Conservation (phyloP, 1,140 invertebrate genomes). For the Caenorhabditis elegans region WBcel235 BX284606.5:15395501-15396000, state of each 20-base stretch:
- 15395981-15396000: neutral
- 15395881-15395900: conserved; percentile 3
- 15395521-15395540: neutral
- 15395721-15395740: neutral
- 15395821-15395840: neutral
- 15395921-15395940: neutral
- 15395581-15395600: conserved; percentile 12
- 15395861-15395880: conserved; percentile 13
- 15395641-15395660: neutral
- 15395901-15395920: neutral
- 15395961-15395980: conserved; percentile 26
- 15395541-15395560: neutral
- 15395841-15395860: neutral
- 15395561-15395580: conserved; percentile 15
- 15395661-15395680: neutral
- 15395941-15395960: neutral
- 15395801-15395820: conserved; percentile 9
- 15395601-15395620: conserved; percentile 8
- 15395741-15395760: neutral
- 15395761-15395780: no score
- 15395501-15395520: neutral
- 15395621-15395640: neutral
- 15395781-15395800: neutral
- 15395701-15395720: conserved; percentile 11
- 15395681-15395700: neutral